These are phyloP conservation scores for Stegastes partitus DNA, from an alignment of 2,113 vertebrate species.

Conservation along the genomic window DNA sequence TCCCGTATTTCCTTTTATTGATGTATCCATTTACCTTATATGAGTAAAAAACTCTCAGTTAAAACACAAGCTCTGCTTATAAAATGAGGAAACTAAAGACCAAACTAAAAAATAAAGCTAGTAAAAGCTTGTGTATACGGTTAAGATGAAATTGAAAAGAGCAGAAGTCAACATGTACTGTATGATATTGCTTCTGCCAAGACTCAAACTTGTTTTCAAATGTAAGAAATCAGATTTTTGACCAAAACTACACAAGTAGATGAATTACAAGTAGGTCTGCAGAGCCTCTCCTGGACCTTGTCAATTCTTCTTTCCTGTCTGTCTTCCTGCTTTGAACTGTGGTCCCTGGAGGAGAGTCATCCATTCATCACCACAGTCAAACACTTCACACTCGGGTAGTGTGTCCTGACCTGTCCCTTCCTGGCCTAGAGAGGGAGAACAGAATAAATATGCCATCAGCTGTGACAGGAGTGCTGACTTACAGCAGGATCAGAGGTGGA, in stretches of 20 bases:
- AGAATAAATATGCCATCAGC: constrained; percentile 70
- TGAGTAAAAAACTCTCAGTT: too few relatives aligned
- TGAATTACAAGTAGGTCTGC: background rate
- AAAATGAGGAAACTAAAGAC: background rate
- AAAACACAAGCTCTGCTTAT: background rate
- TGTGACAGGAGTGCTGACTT: constrained; percentile 44
- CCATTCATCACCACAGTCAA: constrained; percentile 69
- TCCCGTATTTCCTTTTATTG: background rate
- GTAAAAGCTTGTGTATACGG: background rate
- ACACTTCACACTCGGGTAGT: constrained; percentile 59
- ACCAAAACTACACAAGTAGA: background rate
- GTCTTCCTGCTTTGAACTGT: constrained; percentile 45
- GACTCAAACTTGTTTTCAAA: constrained; percentile 6
- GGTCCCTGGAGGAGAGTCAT: constrained; percentile 29
- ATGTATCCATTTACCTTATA: background rate
- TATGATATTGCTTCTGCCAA: background rate
- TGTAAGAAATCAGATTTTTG: background rate
- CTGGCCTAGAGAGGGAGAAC: constrained; percentile 25
- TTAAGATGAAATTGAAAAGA: background rate
- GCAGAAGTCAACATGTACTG: background rate
- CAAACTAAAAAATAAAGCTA: background rate
- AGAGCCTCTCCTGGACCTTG: background rate
- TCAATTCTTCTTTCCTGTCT: constrained; percentile 17
- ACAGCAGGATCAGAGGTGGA: constrained; percentile 53
- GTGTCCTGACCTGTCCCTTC: constrained; percentile 59